phyloP scores from a whole-genome alignment of 1,140 invertebrate species.

The Asbolus verrucosus region DNA sequence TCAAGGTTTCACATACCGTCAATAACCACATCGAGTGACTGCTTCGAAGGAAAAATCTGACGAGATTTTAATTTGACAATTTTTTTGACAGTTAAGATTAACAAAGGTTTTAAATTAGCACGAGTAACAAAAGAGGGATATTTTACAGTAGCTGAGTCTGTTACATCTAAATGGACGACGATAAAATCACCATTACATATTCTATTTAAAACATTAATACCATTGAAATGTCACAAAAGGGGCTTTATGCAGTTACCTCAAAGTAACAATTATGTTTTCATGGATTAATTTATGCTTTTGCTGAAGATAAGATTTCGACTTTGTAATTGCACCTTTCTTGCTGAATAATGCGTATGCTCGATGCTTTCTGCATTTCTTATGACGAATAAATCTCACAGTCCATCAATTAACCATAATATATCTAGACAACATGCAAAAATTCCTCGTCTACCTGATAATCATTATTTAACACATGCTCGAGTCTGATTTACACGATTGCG shows the following conservation, averaged over 20 bases:
- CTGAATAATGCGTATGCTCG: conserved; percentile 14
- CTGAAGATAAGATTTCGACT: conserved; percentile 27
- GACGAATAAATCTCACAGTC: conserved; percentile 26
- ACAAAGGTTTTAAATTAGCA: conserved; percentile 7
- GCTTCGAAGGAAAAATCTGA: too few species aligned
- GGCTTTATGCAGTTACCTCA: conserved; percentile 21
- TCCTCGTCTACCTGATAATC: background rate
- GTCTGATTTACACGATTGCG: too few species aligned
- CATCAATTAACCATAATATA: conserved; percentile 25
- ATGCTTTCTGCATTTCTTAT: conserved; percentile 20
- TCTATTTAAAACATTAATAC: conserved; percentile 13
- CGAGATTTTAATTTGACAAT: too few species aligned
- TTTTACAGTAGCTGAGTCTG: conserved; percentile 23
- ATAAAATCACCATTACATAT: conserved; percentile 31
- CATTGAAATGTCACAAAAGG: conserved; percentile 19
- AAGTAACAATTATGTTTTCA: conserved; percentile 36
- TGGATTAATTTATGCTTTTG: conserved; percentile 15
- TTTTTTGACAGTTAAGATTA: too few species aligned
- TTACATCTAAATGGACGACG: background rate
- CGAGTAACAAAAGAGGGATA: conserved; percentile 15
- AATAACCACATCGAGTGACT: too few species aligned
- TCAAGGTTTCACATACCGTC: background rate
- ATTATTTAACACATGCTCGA: too few species aligned
- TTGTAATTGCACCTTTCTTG: conserved; percentile 15
- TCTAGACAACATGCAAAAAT: background rate